Conservation (phyloP, 2,113 vertebrate species). For the Epinephelus moara region DNA sequence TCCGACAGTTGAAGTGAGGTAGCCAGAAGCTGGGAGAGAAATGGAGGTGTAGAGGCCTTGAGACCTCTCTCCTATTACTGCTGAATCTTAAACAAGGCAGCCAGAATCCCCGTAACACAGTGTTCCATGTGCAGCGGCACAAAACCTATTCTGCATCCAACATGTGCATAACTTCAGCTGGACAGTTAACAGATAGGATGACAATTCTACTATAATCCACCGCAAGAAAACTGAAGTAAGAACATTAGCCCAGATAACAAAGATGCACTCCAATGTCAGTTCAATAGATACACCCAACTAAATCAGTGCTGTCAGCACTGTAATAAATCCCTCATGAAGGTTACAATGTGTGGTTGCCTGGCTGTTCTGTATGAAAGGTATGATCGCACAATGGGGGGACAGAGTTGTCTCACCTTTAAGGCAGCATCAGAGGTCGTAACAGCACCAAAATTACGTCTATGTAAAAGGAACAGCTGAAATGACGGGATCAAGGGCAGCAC, state of each 20-base stretch:
- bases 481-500: too few species aligned
- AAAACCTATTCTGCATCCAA: constrained; percentile 16
- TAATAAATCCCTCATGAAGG: background rate
- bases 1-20: constrained; percentile 19
- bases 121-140: background rate
- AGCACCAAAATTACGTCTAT: too few species aligned
- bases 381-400: too few species aligned
- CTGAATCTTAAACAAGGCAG: constrained; percentile 59
- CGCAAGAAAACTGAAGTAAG: background rate
- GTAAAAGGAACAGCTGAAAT: too few species aligned
- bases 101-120: constrained; percentile 11
- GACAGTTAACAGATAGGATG: background rate
- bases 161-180: background rate
- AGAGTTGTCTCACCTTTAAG: too few species aligned
- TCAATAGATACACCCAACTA: background rate
- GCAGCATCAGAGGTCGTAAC: too few species aligned
- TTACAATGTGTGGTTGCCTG: background rate
- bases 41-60: constrained; percentile 38
- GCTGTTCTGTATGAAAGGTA: too few species aligned
- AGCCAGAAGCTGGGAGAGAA: constrained; percentile 34
- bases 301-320: background rate
- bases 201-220: background rate
- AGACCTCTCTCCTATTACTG: constrained; percentile 47
- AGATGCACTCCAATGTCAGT: background rate
- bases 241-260: background rate